Percentiles rank a stretch among this genome's conserved stretches.
phyloP scores from a whole-genome alignment of 2,797 vertebrate genomes.

The Microchirus variegatus region DNA sequence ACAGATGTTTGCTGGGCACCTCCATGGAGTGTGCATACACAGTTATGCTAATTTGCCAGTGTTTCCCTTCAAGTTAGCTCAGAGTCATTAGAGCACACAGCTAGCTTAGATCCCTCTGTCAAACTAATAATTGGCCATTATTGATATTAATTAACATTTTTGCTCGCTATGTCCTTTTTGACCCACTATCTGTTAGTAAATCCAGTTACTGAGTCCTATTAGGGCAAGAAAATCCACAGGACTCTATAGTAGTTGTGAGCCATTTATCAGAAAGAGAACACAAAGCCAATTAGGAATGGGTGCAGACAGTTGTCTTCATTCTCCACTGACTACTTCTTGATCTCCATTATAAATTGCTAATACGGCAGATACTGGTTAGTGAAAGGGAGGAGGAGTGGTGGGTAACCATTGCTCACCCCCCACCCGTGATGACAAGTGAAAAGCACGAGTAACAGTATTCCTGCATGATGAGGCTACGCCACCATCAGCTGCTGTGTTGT shows the following conservation, averaged over 20 bases:
- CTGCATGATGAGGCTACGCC: conserved; percentile 86
- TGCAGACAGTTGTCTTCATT: conserved; percentile 99
- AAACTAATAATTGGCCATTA: conserved; percentile 99
- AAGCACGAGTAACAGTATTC: conserved; percentile 86
- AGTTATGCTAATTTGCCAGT: conserved; percentile 98
- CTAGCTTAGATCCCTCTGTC: conserved; percentile 98
- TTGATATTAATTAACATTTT: conserved; percentile 99
- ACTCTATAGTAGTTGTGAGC: conserved; percentile 89
- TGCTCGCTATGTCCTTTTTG: conserved; percentile 93
- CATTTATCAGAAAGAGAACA: conserved; percentile 99
- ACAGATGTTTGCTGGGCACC: conserved; percentile 99
- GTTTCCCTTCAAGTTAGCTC: conserved; percentile 95
- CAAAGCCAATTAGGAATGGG: conserved; percentile 98
- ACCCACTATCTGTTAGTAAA: conserved; percentile 98
- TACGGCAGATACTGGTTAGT: conserved; percentile 94
- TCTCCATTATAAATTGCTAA: conserved; percentile 99
- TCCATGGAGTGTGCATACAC: conserved; percentile 90
- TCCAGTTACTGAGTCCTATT: conserved; percentile 97
- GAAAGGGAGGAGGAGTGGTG: conserved; percentile 82
- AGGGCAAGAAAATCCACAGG: conserved; percentile 91
- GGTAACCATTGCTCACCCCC: conserved; percentile 89
- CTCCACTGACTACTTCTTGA: conserved; percentile 98
- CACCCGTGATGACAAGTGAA: conserved; percentile 89
- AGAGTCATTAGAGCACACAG: conserved; percentile 96
- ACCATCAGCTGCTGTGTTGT: conserved; percentile 87